Evolutionary conservation across 2,797 vertebrate species (phyloP).

Genomic region (Sebastes steindachneri): DNA sequence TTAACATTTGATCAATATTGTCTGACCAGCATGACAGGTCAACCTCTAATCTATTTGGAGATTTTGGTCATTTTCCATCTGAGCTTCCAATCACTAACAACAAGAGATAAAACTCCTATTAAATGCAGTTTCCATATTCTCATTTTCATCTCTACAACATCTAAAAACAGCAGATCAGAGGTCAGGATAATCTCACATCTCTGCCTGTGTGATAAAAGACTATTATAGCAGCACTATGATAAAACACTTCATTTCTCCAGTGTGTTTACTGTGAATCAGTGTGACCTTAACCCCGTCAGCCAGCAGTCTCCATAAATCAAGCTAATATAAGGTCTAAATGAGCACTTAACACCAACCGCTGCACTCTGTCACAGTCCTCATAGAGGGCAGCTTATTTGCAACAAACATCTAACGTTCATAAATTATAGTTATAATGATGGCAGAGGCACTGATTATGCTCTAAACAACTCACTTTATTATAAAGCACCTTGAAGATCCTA

Average conservation of each 20-base stretch:
- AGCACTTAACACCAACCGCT: constrained; percentile 10
- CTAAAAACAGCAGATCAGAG: neutral
- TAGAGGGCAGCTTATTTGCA: constrained; percentile 1
- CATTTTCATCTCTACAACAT: neutral
- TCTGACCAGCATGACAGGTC: neutral
- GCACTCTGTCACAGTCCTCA: neutral
- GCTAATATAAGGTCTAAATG: neutral
- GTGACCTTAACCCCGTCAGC: constrained; percentile 4
- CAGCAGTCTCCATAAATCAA: constrained; percentile 13
- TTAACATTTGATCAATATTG: neutral
- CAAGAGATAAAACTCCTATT: neutral
- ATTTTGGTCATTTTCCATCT: neutral
- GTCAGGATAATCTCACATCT: neutral
- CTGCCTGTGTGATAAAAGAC: neutral
- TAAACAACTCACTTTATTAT: neutral
- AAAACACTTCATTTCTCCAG: neutral
- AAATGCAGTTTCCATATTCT: neutral
- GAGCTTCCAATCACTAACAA: neutral
- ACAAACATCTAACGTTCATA: constrained; percentile 12
- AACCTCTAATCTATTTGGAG: neutral
- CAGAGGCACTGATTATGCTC: neutral
- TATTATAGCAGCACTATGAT: neutral
- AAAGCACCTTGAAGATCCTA: neutral
- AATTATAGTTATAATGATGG: neutral
- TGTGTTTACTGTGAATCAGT: neutral